phyloP scores from a whole-genome alignment of 2,113 vertebrate species.

The Mormoops blainvillei region DNA sequence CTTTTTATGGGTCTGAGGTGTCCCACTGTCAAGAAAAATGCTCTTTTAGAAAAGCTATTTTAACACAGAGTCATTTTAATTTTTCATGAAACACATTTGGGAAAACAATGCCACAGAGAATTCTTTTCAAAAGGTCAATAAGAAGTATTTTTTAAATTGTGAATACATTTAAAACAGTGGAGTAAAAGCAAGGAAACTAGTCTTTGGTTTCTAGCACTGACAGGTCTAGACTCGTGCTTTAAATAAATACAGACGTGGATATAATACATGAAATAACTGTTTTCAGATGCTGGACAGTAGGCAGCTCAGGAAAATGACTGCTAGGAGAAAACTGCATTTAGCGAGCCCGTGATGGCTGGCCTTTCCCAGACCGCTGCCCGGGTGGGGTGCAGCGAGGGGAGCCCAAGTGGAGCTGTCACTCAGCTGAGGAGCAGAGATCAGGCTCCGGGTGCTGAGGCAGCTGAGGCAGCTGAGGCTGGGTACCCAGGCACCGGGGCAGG shows the following conservation, averaged over 20 bases:
- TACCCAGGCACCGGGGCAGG: background rate
- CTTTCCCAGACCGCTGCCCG: background rate
- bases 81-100: conserved; percentile 1
- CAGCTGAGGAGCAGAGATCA: background rate
- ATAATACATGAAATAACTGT: background rate
- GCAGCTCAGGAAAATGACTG: background rate
- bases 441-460: background rate
- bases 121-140: conserved; percentile 20
- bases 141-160: background rate
- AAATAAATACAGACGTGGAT: background rate
- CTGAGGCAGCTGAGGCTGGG: background rate
- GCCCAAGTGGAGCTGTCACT: background rate
- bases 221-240: background rate
- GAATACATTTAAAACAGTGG: background rate
- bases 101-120: background rate
- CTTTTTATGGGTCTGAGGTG: background rate
- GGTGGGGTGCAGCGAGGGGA: rapidly evolving
- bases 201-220: background rate
- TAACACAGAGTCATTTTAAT: background rate
- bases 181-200: background rate
- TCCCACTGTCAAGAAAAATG: conserved; percentile 12
- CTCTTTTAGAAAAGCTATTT: background rate
- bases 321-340: background rate
- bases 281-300: background rate
- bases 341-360: background rate